Base-by-base conservation (phyloP, 2,888 invertebrate species). In the Acrocyrtus sp. region DNA sequence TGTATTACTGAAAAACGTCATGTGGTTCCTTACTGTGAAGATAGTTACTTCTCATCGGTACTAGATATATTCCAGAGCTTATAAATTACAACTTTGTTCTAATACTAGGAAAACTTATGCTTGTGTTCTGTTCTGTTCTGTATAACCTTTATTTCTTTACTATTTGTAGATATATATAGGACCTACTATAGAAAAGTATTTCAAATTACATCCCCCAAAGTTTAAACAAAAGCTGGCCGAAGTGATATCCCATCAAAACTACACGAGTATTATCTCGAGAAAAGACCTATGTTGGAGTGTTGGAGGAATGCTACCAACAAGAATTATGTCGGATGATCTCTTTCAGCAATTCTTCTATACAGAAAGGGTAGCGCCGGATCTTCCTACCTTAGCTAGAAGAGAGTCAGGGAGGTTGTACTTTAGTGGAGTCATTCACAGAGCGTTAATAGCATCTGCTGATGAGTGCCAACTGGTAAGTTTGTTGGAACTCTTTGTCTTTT, bases 131-230 rank as follows among this genome's bases (percentile, higher is more conserved):
- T n/a, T n/a, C n/a, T n/a, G n/a, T n/a, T n/a, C n/a, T n/a, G n/a
- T n/a, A n/a, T n/a, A n/a, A n/a, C n/a, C n/a, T n/a, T n/a, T n/a
- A n/a, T n/a, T n/a, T n/a, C n/a, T n/a, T n/a, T n/a, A n/a, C n/a
- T n/a, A n/a, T n/a, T n/a, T 50, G 5, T 39, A 61, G 61, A 51
- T 68, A 21, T 61, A 68, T 22, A 1, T 60, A 5, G 34, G 27
- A 4, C 47, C n/a, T 1, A 26, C 26, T 21, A 34, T 68, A 8
- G 53, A 61, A 19, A 68, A 61, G 21, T 68, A 60, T 29, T 45
- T 1, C 47, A 68, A 60, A 60, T 3, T 68, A 1, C 68, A 61
- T 26, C 67, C 67, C 4, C 0, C 12, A n/a, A 3, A n/a, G 17
- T 45, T 29, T 43, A 21, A 19, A 3, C 19, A 53, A 4, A 60